phyloP scores from a whole-genome alignment of 2,113 vertebrate species.

The Cebidichthys violaceus region DNA sequence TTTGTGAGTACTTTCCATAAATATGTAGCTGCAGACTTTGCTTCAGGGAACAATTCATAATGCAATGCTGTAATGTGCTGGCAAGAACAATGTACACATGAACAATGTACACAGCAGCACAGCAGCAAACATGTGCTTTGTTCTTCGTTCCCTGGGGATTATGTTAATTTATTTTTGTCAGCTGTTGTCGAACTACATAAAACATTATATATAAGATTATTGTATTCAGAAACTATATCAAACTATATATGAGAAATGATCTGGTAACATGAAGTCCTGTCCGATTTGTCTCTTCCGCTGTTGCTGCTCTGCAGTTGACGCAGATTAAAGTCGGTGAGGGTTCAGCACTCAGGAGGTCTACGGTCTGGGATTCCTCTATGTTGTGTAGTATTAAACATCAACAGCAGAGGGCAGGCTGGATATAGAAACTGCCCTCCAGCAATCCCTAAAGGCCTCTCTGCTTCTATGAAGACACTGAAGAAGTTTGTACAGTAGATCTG shows the following conservation, averaged over 20 bases:
- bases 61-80: not conserved
- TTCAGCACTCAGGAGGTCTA: not conserved
- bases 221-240: not conserved
- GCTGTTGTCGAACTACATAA: not conserved
- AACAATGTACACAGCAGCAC: not conserved
- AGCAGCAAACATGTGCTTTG: not conserved
- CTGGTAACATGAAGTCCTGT: no score
- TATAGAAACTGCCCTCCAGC: not conserved
- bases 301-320: not conserved
- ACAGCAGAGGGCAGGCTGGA: conserved; percentile 54
- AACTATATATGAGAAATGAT: not conserved
- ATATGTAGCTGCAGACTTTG: not conserved
- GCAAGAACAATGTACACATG: not conserved
- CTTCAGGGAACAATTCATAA: not conserved
- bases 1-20: not conserved
- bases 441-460: not conserved
- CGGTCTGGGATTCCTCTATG: not conserved
- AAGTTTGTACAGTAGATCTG: no score
- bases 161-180: not conserved
- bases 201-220: not conserved
- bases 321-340: not conserved
- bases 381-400: conserved; percentile 22
- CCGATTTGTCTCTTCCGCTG: not conserved
- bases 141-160: not conserved
- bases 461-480: not conserved